Evolutionary conservation across 2,888 invertebrate species (phyloP).

Genomic region (Papilio protenor): DNA sequence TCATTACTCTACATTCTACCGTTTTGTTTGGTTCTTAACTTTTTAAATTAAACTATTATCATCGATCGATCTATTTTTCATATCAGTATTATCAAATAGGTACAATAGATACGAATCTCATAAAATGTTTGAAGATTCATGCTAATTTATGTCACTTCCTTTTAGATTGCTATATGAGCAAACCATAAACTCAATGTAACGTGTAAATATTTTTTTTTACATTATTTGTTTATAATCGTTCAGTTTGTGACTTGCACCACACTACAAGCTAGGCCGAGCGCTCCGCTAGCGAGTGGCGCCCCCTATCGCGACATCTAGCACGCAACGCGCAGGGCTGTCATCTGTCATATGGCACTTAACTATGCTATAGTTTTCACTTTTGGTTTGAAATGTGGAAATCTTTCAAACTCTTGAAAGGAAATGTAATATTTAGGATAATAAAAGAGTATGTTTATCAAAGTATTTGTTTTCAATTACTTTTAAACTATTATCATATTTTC

Average conservation of each 20-base stretch:
- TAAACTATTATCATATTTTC: too few relatives aligned
- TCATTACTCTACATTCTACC: neutral
- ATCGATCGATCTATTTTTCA: neutral
- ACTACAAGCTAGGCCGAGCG: conserved; percentile 67
- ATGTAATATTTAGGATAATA: too few relatives aligned
- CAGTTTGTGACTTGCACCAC: conserved; percentile 48
- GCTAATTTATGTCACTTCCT: neutral
- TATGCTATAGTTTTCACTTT: neutral
- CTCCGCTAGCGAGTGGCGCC: conserved; percentile 66
- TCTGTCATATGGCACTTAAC: neutral
- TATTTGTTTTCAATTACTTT: too few relatives aligned
- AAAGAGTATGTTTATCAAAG: too few relatives aligned
- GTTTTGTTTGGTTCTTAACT: neutral
- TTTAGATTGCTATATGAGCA: neutral
- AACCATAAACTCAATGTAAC: neutral
- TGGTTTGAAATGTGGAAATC: neutral
- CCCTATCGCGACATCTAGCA: conserved; percentile 74
- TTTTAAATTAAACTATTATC: neutral
- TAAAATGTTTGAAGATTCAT: neutral
- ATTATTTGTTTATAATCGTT: neutral
- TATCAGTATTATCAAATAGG: neutral
- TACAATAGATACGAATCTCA: neutral
- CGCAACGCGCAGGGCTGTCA: conserved; percentile 58
- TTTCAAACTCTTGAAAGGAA: neutral
- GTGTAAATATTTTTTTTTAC: neutral